Evolutionary conservation across 1,140 invertebrate genomes (phyloP).

Genomic region (Trissolcus basalis): DNA sequence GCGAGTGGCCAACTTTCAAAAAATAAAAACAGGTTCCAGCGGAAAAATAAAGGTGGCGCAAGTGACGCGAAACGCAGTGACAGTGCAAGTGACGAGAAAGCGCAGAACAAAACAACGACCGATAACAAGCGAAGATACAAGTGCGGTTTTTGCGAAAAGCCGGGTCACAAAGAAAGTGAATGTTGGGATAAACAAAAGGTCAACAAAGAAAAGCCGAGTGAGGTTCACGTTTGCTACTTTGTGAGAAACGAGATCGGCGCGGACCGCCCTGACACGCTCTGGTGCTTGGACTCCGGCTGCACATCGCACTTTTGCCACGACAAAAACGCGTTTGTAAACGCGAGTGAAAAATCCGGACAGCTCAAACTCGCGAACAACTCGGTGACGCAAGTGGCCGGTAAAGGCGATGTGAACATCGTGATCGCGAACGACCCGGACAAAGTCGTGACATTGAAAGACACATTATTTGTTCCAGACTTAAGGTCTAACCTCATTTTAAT

Average conservation of each 20-base stretch:
- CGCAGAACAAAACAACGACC: neutral
- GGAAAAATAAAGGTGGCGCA: neutral
- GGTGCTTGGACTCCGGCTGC: constrained; percentile 26
- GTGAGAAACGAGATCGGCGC: too few species aligned
- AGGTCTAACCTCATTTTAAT: neutral
- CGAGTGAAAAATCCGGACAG: neutral
- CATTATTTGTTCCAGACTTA: neutral
- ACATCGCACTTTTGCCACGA: constrained; percentile 14
- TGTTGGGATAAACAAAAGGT: constrained; percentile 1
- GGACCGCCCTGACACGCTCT: neutral
- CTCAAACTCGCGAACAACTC: neutral
- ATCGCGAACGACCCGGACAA: neutral
- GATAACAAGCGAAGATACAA: neutral
- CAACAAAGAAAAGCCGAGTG: too few species aligned
- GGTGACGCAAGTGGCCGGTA: neutral
- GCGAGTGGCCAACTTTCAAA: neutral
- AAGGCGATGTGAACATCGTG: constrained; percentile 1
- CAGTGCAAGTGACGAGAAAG: neutral
- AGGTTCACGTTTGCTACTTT: too few species aligned
- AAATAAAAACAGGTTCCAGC: constrained; percentile 1
- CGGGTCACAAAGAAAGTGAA: neutral
- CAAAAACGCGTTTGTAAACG: neutral
- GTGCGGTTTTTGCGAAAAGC: neutral
- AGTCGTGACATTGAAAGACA: neutral
- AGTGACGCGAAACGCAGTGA: neutral